Evolutionary conservation across 1,140 invertebrate species (phyloP), one percentile per base, ranked within the genome.

Genomic region (Ips typographus): DNA sequence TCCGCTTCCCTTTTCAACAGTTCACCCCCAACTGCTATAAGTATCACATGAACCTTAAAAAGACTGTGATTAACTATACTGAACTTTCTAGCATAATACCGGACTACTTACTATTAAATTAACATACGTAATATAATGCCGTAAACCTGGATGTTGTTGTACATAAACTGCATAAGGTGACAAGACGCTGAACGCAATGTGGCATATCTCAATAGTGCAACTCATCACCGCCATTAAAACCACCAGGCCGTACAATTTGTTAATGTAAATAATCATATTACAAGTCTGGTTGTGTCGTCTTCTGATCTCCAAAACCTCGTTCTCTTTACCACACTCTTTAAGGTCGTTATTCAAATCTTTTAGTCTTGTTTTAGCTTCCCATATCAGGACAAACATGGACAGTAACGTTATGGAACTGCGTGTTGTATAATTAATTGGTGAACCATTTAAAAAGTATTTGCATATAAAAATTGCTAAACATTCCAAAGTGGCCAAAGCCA

Each of bases 11-110:
- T 39, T 36, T 52, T 53, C 47, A 64, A 40, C 38, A 41, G 6
- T 53, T 64, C 61, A 8, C 61, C 61, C 22, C 7, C 40, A 39
- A 64, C 43, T 5, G 49, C n/a, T 37, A 64, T n/a, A 6, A 52
- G 43, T 22, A 64, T 40, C 2, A 52, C 22, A 38, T 64, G 51
- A 3, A 53, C 2, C 61, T 64, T 6, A 47, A 59, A 59, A 38
- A 41, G 36, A 55, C 1, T 55, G 44, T 8, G 44, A 55, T 22
- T 22, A 22, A 22, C 22, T 22, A 22, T 22, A 22, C 22, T 22
- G 22, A 22, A 22, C 22, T 22, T 22, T 22, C 22, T 22, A 22
- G 22, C 22, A 55, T 55, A 55, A 36, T 49, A 49, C 2, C 22
- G 44, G 52, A 55, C 2, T 2, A 55, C 52, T 55, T 55, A 55